Conservation (phyloP, 2,797 vertebrate genomes). For the Dipus sagitta region DNA sequence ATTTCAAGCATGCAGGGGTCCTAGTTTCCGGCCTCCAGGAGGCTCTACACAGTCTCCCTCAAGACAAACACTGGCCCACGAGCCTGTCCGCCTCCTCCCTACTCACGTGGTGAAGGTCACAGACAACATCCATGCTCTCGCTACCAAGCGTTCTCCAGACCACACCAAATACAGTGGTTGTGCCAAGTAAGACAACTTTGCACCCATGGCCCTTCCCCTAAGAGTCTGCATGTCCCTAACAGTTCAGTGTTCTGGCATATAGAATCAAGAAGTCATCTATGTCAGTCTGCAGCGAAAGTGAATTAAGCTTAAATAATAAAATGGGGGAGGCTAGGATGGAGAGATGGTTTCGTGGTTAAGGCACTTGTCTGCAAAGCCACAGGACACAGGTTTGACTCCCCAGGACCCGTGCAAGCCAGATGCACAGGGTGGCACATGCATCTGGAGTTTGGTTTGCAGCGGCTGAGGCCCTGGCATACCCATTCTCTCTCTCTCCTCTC, state of each 20-base stretch:
- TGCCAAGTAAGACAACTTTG: neutral
- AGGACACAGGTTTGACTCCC: no score
- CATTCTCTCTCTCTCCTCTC: no score
- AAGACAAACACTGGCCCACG: neutral
- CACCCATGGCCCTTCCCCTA: neutral
- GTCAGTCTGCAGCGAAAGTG: neutral
- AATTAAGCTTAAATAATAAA: conserved; percentile 45
- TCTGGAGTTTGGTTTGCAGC: no score
- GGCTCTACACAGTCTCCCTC: neutral
- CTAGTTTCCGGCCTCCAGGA: neutral
- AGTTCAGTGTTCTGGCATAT: neutral
- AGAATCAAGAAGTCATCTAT: neutral
- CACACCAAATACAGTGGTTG: neutral
- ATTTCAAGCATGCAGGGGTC: neutral
- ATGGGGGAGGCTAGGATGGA: neutral
- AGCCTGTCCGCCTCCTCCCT: neutral
- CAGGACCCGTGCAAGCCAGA: no score
- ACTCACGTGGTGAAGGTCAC: neutral
- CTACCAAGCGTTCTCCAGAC: neutral
- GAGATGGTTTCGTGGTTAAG: no score
- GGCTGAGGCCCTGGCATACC: no score
- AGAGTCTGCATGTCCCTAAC: neutral
- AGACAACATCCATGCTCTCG: neutral
- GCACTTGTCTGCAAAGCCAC: no score
- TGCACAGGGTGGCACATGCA: no score